Evolutionary conservation across 2,888 invertebrate species (phyloP).

Genomic region (Polymixis lichenea): DNA sequence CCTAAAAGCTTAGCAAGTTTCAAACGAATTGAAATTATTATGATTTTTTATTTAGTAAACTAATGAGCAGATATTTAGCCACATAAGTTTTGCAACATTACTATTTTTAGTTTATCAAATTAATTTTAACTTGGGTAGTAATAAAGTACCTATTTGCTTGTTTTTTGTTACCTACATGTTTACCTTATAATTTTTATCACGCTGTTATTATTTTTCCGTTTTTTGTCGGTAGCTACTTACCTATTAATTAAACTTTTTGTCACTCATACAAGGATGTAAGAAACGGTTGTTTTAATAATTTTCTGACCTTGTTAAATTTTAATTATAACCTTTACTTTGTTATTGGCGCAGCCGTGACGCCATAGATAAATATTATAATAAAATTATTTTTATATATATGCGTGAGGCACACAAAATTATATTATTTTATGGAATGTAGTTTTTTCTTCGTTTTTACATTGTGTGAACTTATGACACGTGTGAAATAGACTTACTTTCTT

Average conservation of each 20-base stretch:
- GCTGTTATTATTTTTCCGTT: background rate
- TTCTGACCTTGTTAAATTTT: background rate
- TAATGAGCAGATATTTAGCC: background rate
- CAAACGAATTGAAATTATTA: background rate
- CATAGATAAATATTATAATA: too few species aligned
- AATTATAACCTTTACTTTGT: conserved; percentile 5
- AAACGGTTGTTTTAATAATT: background rate
- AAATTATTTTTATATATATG: too few species aligned
- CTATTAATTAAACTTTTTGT: conserved; percentile 6
- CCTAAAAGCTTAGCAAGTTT: background rate
- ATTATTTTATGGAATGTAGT: background rate
- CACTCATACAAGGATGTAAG: background rate
- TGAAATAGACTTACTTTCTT: background rate
- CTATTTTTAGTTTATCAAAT: background rate
- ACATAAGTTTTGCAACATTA: background rate
- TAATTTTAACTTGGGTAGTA: background rate
- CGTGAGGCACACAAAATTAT: background rate
- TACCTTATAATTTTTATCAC: background rate
- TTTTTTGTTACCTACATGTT: background rate
- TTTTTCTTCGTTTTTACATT: background rate
- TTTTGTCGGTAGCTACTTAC: background rate
- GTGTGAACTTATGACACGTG: background rate
- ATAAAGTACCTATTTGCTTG: background rate
- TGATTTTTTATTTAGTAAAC: background rate
- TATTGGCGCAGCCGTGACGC: background rate